These are phyloP conservation scores for Gymnarchus niloticus DNA, from an alignment of 2,113 vertebrate genomes.

Conservation along the genomic window DNA sequence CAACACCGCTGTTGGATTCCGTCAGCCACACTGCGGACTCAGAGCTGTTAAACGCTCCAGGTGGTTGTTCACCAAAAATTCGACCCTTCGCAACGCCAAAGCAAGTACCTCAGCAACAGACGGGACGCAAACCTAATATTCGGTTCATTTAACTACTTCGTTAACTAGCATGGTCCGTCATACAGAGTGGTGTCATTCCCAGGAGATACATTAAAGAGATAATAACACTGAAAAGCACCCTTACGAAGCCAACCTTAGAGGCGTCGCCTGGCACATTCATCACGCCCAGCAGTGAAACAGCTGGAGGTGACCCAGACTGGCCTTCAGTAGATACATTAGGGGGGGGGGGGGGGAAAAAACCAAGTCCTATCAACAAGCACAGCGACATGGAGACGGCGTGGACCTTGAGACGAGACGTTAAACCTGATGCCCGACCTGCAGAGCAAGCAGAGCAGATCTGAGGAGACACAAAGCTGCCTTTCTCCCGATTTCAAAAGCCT, in stretches of 20 bases:
- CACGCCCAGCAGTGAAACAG: neutral
- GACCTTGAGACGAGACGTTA: neutral
- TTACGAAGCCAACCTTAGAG: neutral
- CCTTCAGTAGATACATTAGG: neutral
- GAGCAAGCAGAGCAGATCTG: neutral
- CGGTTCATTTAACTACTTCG: neutral
- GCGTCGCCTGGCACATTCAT: neutral
- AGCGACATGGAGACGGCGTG: neutral
- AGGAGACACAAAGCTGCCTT: neutral
- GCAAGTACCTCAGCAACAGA: neutral
- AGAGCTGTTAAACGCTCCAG: neutral
- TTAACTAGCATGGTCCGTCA: neutral
- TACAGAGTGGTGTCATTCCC: neutral
- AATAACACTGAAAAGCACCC: neutral
- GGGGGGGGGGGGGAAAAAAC: neutral
- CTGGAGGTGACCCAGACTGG: neutral
- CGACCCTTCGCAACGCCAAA: neutral
- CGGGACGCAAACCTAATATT: neutral
- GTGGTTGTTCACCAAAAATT: neutral
- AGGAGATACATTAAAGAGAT: neutral
- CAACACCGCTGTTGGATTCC: neutral
- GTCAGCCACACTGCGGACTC: neutral
- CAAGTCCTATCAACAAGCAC: neutral
- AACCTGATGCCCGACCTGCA: neutral
- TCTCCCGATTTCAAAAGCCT: neutral